phyloP scores from a whole-genome alignment of 2,888 invertebrate genomes.

The Choristoneura rosaceana region DNA sequence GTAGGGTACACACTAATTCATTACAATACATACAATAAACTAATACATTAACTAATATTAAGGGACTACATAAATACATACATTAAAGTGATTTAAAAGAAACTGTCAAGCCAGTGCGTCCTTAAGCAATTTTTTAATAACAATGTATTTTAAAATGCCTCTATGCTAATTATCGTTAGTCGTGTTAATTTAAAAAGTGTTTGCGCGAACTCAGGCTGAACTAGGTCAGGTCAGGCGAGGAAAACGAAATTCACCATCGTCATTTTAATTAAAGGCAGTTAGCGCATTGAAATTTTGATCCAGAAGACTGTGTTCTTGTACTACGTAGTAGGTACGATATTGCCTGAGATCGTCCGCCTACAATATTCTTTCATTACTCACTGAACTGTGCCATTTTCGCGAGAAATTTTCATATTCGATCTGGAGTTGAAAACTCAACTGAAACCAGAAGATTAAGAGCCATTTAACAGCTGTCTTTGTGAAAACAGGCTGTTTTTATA shows the following conservation, averaged over 20 bases:
- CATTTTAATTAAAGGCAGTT: slow-evolving; percentile 23
- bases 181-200: not conserved
- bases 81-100: no score
- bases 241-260: not conserved
- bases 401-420: not conserved
- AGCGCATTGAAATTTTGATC: not conserved
- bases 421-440: not conserved
- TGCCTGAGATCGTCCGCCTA: slow-evolving; percentile 1
- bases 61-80: no score
- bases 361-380: slow-evolving; percentile 6
- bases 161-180: not conserved
- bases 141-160: slow-evolving; percentile 6
- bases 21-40: no score
- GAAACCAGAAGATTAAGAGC: no score
- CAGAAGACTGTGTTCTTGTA: not conserved
- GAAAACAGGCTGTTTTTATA: no score
- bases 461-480: no score
- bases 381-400: not conserved
- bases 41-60: no score
- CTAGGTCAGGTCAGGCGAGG: slow-evolving; percentile 23
- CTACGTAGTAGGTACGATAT: not conserved
- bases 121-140: no score
- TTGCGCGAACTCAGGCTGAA: not conserved
- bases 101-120: no score
- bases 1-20: no score